Percentiles rank a stretch among this genome's conserved stretches.
These are phyloP conservation scores for Rostratula benghalensis DNA, from an alignment of 2,113 vertebrate species.

Conservation along the genomic window DNA sequence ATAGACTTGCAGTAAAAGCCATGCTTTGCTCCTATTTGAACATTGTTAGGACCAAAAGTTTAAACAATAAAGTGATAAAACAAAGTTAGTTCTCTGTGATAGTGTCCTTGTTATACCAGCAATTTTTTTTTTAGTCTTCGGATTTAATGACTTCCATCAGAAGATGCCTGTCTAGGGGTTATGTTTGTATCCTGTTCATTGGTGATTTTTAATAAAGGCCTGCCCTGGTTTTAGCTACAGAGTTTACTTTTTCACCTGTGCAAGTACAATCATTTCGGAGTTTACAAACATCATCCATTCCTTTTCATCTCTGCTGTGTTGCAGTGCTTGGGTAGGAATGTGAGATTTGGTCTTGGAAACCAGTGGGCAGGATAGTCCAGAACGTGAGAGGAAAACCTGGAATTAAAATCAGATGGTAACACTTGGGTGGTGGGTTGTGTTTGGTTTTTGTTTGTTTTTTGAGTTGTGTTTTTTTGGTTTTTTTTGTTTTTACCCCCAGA, in stretches of 20 bases:
- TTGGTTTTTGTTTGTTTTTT: too few relatives aligned
- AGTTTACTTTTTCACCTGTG: not conserved
- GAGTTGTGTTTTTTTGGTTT: too few relatives aligned
- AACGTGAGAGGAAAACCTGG: not conserved
- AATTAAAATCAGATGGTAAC: not conserved
- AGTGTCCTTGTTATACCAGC: not conserved
- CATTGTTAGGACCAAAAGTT: not conserved
- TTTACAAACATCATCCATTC: not conserved
- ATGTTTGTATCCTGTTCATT: not conserved
- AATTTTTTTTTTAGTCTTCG: accelerated
- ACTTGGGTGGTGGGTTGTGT: not conserved
- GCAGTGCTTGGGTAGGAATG: not conserved
- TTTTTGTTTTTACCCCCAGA: not conserved
- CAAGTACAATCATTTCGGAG: not conserved
- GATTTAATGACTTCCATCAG: not conserved
- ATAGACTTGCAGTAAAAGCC: not conserved
- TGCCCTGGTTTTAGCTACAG: not conserved
- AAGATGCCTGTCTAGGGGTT: accelerated
- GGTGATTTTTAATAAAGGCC: not conserved
- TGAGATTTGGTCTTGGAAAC: not conserved
- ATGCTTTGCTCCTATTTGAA: not conserved
- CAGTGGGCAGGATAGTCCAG: not conserved
- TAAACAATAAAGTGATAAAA: not conserved
- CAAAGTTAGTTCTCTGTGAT: not conserved
- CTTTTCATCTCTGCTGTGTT: accelerated